Base-by-base conservation (phyloP, 2,113 vertebrate species). In the Ursus arctos region DNA sequence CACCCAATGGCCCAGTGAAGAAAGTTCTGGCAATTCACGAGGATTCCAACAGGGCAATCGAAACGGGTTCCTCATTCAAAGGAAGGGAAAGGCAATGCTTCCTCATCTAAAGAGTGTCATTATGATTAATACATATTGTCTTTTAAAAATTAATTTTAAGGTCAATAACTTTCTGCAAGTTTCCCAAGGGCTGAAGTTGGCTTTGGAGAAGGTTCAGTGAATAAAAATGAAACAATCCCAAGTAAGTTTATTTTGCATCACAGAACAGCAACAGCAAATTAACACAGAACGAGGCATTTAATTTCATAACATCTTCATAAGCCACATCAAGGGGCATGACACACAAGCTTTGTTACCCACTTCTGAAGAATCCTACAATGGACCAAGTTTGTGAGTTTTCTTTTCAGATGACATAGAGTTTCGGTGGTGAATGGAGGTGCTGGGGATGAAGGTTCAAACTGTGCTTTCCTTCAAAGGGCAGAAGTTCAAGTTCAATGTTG, bases 201-300 rank as follows among this genome's bases (percentile, higher is more conserved):
- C 59, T 87, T 57, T 47, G 88, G 53, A 82, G 71, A 81, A 96
- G 51, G 22, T 61, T 85, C 57, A 63, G 36, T 59, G 51, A 61
- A 53, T 43, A 95, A 55, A 74, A 81, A 59, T 2, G 19, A 94
- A 95, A 88, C 5, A 80, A 94, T 87, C 43, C 72, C 93, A 93
- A 88, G n/a, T 76, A 55, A n/a, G 21, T 97, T 97, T 96, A 97
- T 98, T 98, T 95, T 80, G 61, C 94, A 65, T 91, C 88, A 97
- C 84, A 92, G 94, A 96, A 92, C 88, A 53, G 59, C 89, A 94
- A 96, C 7, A 93, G 74, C 93, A 95, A 84, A 92, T 74, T 74
- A 89, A 84, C 86, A 93, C 55, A 87, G 53, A 92, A 91, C 1
- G 91, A 94, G 43, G 67, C 72, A 59, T 77, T 71, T 61, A 72